These are phyloP conservation scores for Tragelaphus strepsiceros DNA, from an alignment of 2,113 vertebrate genomes.

Conservation along the genomic window DNA sequence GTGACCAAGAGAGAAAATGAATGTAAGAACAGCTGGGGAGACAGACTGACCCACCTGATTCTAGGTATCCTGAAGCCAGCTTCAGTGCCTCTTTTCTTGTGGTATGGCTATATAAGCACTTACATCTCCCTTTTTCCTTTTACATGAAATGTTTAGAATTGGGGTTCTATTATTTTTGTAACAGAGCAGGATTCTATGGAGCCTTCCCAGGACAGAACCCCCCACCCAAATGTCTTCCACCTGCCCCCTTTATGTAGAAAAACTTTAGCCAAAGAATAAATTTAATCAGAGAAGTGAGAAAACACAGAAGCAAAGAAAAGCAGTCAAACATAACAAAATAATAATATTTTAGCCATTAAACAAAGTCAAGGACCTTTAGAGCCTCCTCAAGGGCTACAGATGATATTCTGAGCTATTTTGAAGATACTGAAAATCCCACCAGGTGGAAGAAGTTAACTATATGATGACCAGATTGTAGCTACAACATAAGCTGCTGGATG, in stretches of 20 bases:
- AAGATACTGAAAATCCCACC: background rate
- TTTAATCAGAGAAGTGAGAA: background rate
- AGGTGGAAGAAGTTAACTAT: background rate
- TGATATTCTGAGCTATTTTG: background rate
- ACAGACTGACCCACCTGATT: background rate
- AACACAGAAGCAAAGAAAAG: background rate
- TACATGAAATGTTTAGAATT: background rate
- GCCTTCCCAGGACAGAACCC: background rate
- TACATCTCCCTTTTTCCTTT: background rate
- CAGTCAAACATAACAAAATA: background rate
- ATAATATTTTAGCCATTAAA: background rate
- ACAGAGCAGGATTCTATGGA: background rate
- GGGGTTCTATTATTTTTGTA: background rate
- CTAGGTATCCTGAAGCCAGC: background rate
- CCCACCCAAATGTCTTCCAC: background rate
- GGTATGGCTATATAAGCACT: background rate
- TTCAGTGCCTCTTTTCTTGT: background rate
- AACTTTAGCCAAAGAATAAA: background rate
- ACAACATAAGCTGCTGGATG: background rate
- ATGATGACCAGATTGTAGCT: background rate
- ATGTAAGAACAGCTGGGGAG: background rate
- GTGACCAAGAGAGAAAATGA: background rate
- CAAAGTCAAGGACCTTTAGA: background rate
- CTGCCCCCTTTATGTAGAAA: background rate
- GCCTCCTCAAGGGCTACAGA: background rate